Percentiles rank a stretch among this genome's conserved stretches.
Evolutionary conservation across 2,888 invertebrate genomes (phyloP).

Genomic region (Chymomyza amoena): DNA sequence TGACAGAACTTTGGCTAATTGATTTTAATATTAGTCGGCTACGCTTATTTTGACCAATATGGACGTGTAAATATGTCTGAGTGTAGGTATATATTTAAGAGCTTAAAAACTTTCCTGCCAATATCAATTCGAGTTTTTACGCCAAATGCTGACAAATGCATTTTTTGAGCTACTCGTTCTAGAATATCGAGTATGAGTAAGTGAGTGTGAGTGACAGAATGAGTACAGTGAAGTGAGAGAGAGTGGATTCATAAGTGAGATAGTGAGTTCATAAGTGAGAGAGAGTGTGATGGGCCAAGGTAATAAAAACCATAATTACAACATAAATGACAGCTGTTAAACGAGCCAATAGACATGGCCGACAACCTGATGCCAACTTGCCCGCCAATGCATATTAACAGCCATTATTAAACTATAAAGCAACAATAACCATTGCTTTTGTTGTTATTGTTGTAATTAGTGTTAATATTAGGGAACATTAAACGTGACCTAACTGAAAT

Average conservation of each 20-base stretch:
- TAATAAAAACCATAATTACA: slow-evolving; percentile 70
- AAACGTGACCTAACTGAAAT: slow-evolving; percentile 50
- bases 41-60: too few species aligned
- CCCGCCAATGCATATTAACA: slow-evolving; percentile 59
- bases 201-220: slow-evolving; percentile 14
- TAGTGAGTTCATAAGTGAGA: not conserved
- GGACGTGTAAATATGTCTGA: too few species aligned
- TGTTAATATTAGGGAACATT: not conserved
- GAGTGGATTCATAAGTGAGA: too few species aligned
- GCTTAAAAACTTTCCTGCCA: slow-evolving; percentile 55
- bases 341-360: slow-evolving; percentile 27
- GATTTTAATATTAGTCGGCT: too few species aligned
- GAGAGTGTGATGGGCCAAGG: slow-evolving; percentile 21
- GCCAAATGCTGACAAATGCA: slow-evolving; percentile 1
- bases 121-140: slow-evolving; percentile 60
- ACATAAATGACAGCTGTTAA: slow-evolving; percentile 70
- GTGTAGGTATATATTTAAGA: slow-evolving; percentile 5
- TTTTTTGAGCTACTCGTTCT: not conserved
- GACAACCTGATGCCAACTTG: not conserved
- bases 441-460: slow-evolving; percentile 41
- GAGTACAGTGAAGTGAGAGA: slow-evolving; percentile 10
- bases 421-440: slow-evolving; percentile 45
- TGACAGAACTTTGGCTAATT: too few species aligned
- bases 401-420: slow-evolving; percentile 68
- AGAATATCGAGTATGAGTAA: slow-evolving; percentile 6